Percentiles rank a stretch among this genome's conserved stretches.
These are phyloP conservation scores for Setophaga coronata DNA, from an alignment of 2,113 vertebrate species.

Conservation along the genomic window DNA sequence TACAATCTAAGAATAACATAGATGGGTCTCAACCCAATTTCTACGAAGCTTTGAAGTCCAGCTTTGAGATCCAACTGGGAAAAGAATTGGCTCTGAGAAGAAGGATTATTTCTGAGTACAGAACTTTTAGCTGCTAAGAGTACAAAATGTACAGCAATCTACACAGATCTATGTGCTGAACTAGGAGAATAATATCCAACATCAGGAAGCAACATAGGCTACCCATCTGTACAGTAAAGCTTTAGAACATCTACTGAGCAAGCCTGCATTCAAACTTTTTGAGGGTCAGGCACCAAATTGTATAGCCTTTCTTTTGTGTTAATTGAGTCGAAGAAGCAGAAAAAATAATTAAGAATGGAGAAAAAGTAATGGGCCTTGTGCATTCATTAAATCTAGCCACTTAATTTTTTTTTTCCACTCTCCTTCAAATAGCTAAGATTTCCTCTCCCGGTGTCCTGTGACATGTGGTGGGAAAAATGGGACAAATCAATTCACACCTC, in stretches of 20 bases:
- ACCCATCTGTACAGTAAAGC: background rate
- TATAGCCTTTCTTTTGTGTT: background rate
- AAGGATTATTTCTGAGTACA: background rate
- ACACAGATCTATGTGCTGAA: background rate
- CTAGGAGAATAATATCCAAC: background rate
- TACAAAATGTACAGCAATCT: background rate
- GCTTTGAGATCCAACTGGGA: background rate
- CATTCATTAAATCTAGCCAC: background rate
- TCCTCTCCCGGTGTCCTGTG: background rate
- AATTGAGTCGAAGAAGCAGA: background rate
- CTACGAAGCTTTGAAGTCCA: background rate
- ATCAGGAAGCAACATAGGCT: background rate
- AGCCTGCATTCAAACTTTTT: background rate
- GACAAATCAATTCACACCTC: background rate
- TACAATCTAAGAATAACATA: background rate
- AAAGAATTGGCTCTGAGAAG: conserved; percentile 18
- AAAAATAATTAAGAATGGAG: background rate
- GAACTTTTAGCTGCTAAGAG: background rate
- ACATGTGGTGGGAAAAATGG: background rate
- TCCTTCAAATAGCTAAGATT: background rate
- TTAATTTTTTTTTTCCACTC: background rate
- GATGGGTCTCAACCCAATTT: background rate
- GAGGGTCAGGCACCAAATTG: background rate
- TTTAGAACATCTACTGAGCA: background rate
- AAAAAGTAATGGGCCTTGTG: background rate